Evolutionary conservation across 2,888 invertebrate genomes (phyloP).

Genomic region (Axea sp.): DNA sequence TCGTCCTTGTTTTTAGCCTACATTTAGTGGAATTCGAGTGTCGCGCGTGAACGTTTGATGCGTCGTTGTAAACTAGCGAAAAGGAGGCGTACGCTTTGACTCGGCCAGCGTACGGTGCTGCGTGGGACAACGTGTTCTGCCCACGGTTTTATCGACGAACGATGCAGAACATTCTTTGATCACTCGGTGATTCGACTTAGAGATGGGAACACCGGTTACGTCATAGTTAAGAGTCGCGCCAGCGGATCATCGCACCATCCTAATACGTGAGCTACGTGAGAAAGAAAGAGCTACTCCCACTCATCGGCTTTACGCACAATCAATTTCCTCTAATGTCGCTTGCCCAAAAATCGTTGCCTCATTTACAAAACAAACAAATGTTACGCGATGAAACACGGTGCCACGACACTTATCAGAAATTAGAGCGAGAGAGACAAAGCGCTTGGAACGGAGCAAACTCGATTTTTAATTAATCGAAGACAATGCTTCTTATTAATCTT

Average conservation of each 20-base stretch:
- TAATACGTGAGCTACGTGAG: conserved; percentile 13
- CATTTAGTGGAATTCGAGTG: conserved; percentile 19
- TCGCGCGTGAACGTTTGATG: conserved; percentile 6
- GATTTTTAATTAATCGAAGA: too few species aligned
- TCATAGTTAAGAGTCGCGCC: conserved; percentile 20
- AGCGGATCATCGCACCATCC: conserved; percentile 13
- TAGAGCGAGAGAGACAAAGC: too few species aligned
- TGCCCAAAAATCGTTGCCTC: background rate
- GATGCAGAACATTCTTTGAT: conserved; percentile 43
- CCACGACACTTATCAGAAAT: too few species aligned
- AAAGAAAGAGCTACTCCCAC: conserved; percentile 10
- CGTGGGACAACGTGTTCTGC: conserved; percentile 49
- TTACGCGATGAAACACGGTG: too few species aligned
- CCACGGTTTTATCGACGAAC: conserved; percentile 21
- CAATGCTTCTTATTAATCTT: too few species aligned
- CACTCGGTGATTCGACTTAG: conserved; percentile 23
- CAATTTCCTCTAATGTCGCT: background rate
- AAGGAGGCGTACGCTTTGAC: conserved; percentile 13
- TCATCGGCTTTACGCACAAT: conserved; percentile 7
- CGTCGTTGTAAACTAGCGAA: conserved; percentile 12
- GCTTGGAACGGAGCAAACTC: too few species aligned
- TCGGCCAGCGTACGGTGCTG: conserved; percentile 8
- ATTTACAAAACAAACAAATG: conserved; percentile 28
- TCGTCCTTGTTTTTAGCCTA: conserved; percentile 11
- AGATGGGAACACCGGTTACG: conserved; percentile 39